phyloP scores from a whole-genome alignment of 2,797 vertebrate genomes.

The Cirrhinus mrigala region DNA sequence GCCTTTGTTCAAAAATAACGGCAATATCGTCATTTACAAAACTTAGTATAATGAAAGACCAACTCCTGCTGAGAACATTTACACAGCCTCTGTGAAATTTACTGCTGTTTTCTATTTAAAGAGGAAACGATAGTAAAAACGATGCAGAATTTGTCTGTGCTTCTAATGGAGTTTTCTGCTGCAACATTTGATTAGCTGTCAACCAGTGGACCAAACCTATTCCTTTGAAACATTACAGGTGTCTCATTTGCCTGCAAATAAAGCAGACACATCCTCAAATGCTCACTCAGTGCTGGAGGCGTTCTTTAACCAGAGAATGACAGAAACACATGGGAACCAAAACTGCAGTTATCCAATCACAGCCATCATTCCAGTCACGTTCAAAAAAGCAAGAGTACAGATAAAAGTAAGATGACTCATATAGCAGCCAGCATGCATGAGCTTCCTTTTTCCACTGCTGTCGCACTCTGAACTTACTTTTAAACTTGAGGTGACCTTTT shows the following conservation, averaged over 20 bases:
- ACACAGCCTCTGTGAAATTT: slow-evolving; percentile 48
- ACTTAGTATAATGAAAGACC: background rate
- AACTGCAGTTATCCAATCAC: slow-evolving; percentile 35
- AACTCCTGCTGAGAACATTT: slow-evolving; percentile 25
- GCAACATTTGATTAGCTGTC: slow-evolving; percentile 44
- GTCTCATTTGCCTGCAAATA: slow-evolving; percentile 62
- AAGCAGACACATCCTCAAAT: slow-evolving; percentile 41
- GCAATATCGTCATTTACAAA: slow-evolving; percentile 5
- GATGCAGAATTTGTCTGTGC: background rate
- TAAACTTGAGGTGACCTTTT: slow-evolving; percentile 45
- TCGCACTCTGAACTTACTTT: slow-evolving; percentile 47
- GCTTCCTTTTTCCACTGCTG: slow-evolving; percentile 47
- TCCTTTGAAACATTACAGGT: slow-evolving; percentile 38
- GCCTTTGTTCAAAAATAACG: slow-evolving; percentile 30
- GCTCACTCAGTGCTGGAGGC: slow-evolving; percentile 3
- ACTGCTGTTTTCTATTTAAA: slow-evolving; percentile 22
- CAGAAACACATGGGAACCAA: slow-evolving; percentile 35
- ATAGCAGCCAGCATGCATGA: slow-evolving; percentile 31
- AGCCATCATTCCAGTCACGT: slow-evolving; percentile 36
- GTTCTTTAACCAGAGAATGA: slow-evolving; percentile 32
- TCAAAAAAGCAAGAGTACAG: slow-evolving; percentile 51
- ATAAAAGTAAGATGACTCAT: slow-evolving; percentile 54
- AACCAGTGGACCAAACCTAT: slow-evolving; percentile 26
- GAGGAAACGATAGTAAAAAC: slow-evolving; percentile 9
- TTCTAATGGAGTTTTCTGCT: slow-evolving; percentile 27